Evolutionary conservation across 64 coral and sea anemone species (phyloP).

Genomic region (Porites lutea): DNA sequence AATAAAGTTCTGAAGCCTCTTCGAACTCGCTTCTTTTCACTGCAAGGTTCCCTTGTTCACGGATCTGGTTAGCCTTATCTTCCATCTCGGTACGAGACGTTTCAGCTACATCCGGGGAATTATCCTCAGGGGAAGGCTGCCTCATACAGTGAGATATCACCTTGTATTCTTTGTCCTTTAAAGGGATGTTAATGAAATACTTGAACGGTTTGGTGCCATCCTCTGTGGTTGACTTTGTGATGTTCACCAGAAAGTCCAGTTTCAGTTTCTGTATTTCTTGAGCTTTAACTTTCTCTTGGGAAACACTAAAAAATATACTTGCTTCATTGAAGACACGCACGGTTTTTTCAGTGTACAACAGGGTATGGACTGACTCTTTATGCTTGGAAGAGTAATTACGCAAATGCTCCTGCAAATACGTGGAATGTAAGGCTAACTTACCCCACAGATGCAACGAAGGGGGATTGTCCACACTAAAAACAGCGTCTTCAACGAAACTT

Average conservation of each 20-base stretch:
- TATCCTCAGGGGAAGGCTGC: not conserved
- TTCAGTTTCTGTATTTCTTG: slow-evolving; percentile 58
- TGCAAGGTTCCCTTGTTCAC: slow-evolving; percentile 75
- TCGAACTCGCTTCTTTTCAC: slow-evolving; percentile 28
- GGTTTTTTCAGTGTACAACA: slow-evolving; percentile 75
- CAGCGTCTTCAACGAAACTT: slow-evolving; percentile 52
- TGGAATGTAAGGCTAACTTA: slow-evolving; percentile 55
- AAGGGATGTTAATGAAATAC: slow-evolving; percentile 64
- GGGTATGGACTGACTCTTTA: not conserved
- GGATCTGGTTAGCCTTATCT: slow-evolving; percentile 29
- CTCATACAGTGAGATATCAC: slow-evolving; percentile 83
- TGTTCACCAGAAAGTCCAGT: slow-evolving; percentile 56
- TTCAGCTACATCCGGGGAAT: not conserved
- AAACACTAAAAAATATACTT: slow-evolving; percentile 69
- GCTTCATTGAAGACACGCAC: slow-evolving; percentile 67
- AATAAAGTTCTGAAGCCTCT: slow-evolving; percentile 47
- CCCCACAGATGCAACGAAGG: slow-evolving; percentile 73
- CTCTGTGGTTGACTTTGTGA: slow-evolving; percentile 11
- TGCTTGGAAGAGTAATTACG: not conserved
- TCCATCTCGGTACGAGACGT: not conserved
- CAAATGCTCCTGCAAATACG: slow-evolving; percentile 58
- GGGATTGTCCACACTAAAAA: slow-evolving; percentile 54
- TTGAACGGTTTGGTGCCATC: not conserved
- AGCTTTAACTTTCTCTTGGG: slow-evolving; percentile 77
- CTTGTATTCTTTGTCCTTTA: slow-evolving; percentile 65